Percentiles rank a stretch among this genome's conserved stretches.
Evolutionary conservation across 2,113 vertebrate genomes (phyloP).

Genomic region (Cephalopterus ornatus): DNA sequence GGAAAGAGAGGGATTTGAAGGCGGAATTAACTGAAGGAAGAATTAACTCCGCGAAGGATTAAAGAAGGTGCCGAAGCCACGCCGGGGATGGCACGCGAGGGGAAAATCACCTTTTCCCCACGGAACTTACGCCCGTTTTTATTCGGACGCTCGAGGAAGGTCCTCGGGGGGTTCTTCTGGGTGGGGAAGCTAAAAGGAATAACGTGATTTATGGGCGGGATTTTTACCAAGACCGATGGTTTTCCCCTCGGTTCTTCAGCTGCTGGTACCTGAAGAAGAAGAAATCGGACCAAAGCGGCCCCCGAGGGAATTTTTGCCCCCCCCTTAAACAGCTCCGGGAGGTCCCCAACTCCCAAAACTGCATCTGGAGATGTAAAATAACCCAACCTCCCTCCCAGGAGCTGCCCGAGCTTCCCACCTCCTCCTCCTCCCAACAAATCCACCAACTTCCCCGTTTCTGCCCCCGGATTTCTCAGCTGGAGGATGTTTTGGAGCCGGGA

Average conservation of each 20-base stretch:
- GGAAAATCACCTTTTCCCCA: background rate
- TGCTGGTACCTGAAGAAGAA: background rate
- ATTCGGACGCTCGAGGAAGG: accelerated
- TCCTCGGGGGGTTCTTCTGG: background rate
- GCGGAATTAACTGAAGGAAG: background rate
- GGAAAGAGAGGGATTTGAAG: background rate
- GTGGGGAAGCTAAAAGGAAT: accelerated
- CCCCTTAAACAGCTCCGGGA: background rate
- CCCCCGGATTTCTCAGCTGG: background rate
- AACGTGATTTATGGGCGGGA: accelerated
- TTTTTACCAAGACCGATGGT: accelerated
- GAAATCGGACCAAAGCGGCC: background rate
- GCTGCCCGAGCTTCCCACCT: background rate
- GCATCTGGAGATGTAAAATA: accelerated
- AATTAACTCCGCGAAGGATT: background rate
- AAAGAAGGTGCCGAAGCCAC: background rate
- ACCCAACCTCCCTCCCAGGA: background rate
- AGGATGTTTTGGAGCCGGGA: accelerated
- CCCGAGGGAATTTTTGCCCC: accelerated
- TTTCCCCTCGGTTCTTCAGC: background rate
- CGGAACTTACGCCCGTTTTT: accelerated
- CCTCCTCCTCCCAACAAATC: no score
- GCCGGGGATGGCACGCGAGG: no score
- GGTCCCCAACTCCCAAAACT: background rate
- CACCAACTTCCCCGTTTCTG: accelerated